These are phyloP conservation scores for Micromussa lordhowensis DNA, from an alignment of 92 coral and sea anemone species.

Conservation along the genomic window DNA sequence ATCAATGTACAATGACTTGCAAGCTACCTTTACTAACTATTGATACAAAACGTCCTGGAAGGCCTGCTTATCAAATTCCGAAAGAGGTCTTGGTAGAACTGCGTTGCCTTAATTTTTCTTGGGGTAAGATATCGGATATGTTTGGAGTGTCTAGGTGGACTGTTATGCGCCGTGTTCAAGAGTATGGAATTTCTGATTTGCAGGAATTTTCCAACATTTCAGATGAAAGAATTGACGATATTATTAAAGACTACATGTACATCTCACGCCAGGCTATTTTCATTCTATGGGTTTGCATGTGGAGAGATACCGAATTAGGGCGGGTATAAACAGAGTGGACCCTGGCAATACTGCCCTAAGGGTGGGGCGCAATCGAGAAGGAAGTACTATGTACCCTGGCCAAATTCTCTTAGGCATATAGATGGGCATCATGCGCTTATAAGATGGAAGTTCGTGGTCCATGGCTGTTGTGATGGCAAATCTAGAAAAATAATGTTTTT, in stretches of 20 bases:
- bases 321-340: no score
- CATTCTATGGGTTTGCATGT: no score
- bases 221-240: conserved; percentile 61
- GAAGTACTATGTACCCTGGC: conserved; percentile 37
- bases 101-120: conserved; percentile 45
- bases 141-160: conserved; percentile 80
- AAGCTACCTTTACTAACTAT: neutral
- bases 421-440: conserved; percentile 56
- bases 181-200: conserved; percentile 41
- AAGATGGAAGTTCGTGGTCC: conserved; percentile 76
- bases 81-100: conserved; percentile 66
- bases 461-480: no score
- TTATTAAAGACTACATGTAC: conserved; percentile 65
- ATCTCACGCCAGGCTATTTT: conserved; percentile 77
- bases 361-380: no score
- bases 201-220: conserved; percentile 69
- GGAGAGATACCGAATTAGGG: no score
- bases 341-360: no score
- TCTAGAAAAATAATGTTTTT: no score
- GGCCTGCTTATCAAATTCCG: conserved; percentile 63
- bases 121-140: conserved; percentile 69
- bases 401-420: conserved; percentile 43
- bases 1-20: neutral
- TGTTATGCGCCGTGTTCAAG: conserved; percentile 62
- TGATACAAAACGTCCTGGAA: conserved; percentile 36